These are phyloP conservation scores for Melipona beecheii DNA, from an alignment of 2,888 invertebrate species.

Conservation along the genomic window DNA sequence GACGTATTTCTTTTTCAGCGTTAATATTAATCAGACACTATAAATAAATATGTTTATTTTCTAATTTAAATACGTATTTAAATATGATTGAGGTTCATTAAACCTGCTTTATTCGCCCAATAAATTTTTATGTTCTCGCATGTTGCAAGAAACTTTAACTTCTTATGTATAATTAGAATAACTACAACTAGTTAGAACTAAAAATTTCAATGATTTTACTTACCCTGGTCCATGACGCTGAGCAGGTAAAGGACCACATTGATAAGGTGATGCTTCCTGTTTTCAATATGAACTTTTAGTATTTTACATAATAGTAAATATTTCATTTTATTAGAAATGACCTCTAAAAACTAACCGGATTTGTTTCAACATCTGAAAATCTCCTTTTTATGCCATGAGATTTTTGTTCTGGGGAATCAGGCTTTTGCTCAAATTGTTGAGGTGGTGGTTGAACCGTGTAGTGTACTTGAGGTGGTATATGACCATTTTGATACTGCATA, in stretches of 20 bases:
- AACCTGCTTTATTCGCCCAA: constrained; percentile 61
- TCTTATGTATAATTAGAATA: constrained; percentile 29
- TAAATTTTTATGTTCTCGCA: constrained; percentile 25
- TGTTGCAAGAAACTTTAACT: constrained; percentile 23
- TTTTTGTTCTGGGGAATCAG: constrained; percentile 80
- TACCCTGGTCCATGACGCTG: constrained; percentile 82
- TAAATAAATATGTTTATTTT: constrained; percentile 24
- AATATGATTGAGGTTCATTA: constrained; percentile 47
- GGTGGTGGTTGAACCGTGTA: constrained; percentile 80
- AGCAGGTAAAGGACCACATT: constrained; percentile 77
- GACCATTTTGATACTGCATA: constrained; percentile 82
- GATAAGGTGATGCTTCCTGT: constrained; percentile 80
- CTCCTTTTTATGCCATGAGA: constrained; percentile 81
- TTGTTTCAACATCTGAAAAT: constrained; percentile 81
- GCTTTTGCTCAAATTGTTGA: constrained; percentile 78
- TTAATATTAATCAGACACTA: constrained; percentile 22
- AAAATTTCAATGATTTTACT: constrained; percentile 65
- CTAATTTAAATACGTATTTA: constrained; percentile 33
- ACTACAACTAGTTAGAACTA: constrained; percentile 20
- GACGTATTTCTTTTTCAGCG: constrained; percentile 17
- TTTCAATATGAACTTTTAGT: background rate
- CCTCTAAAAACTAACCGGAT: constrained; percentile 73
- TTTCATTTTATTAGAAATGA: background rate
- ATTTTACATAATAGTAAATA: background rate
- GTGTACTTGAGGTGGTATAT: constrained; percentile 81